Conservation (phyloP, 2,888 invertebrate genomes). For the Ormyrus thymus region DNA sequence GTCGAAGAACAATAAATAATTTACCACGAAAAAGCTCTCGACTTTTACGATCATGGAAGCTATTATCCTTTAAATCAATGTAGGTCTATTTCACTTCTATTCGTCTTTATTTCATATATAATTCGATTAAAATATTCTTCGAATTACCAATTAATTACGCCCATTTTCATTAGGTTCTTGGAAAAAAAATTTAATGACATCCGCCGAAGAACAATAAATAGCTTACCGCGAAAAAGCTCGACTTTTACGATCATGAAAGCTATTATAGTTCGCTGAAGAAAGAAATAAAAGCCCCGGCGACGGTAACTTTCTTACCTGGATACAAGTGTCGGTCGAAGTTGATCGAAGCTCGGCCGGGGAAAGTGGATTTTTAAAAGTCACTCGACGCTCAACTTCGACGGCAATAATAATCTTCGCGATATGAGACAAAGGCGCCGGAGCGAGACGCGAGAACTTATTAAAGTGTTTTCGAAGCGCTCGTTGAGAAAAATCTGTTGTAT, state of each 20-base stretch:
- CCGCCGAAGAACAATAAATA: no score
- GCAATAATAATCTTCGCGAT: slow-evolving; percentile 28
- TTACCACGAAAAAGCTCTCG: no score
- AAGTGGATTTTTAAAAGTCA: slow-evolving; percentile 31
- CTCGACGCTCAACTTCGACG: slow-evolving; percentile 5
- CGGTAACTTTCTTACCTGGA: background rate
- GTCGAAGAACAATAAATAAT: no score
- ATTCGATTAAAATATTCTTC: no score
- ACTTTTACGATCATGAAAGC: slow-evolving; percentile 18
- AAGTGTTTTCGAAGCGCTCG: slow-evolving; percentile 11
- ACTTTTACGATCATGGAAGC: no score
- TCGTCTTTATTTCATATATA: no score
- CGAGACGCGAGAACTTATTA: slow-evolving; percentile 7
- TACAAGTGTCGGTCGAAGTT: background rate
- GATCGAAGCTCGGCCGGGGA: slow-evolving; percentile 12
- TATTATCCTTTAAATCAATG: no score
- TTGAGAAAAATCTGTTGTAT: no score
- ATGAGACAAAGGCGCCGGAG: background rate
- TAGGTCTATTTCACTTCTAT: no score
- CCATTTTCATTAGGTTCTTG: no score
- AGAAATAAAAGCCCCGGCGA: slow-evolving; percentile 31
- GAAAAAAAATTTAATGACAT: no score
- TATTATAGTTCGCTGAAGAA: slow-evolving; percentile 21
- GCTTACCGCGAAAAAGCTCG: slow-evolving; percentile 1
- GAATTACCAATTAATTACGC: no score